Evolutionary conservation across 1,140 invertebrate species (phyloP).

Genomic region (Artemia franciscana): DNA sequence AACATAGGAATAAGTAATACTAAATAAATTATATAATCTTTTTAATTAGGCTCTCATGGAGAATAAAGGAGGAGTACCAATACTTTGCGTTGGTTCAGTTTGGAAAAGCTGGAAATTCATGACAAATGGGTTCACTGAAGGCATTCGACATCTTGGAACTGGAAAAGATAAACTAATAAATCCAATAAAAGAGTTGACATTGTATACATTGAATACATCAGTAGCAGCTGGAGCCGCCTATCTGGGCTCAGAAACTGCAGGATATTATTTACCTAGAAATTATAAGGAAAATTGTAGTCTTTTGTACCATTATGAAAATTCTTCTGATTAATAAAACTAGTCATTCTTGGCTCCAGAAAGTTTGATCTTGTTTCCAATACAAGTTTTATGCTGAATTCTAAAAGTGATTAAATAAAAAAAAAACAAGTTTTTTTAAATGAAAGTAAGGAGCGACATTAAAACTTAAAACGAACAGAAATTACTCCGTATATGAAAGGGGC

Average conservation of each 20-base stretch:
- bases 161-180: constrained; percentile 12
- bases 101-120: constrained; percentile 78
- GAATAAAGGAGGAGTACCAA: constrained; percentile 36
- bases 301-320: constrained; percentile 29
- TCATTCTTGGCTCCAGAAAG: no score
- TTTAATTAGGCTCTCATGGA: constrained; percentile 25
- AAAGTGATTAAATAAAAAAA: no score
- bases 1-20: background rate
- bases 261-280: constrained; percentile 25
- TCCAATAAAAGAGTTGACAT: constrained; percentile 30
- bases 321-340: no score
- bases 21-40: constrained; percentile 2
- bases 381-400: no score
- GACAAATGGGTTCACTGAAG: constrained; percentile 37
- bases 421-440: no score
- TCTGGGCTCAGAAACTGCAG: constrained; percentile 35
- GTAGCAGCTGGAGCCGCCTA: constrained; percentile 49
- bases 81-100: constrained; percentile 84
- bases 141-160: constrained; percentile 19
- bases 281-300: constrained; percentile 26
- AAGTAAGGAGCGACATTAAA: no score
- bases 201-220: constrained; percentile 34
- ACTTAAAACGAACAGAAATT: no score
- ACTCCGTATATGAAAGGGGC: no score
- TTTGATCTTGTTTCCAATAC: no score